Conservation (phyloP, 2,113 vertebrate species). For the Bubo scandiacus region DNA sequence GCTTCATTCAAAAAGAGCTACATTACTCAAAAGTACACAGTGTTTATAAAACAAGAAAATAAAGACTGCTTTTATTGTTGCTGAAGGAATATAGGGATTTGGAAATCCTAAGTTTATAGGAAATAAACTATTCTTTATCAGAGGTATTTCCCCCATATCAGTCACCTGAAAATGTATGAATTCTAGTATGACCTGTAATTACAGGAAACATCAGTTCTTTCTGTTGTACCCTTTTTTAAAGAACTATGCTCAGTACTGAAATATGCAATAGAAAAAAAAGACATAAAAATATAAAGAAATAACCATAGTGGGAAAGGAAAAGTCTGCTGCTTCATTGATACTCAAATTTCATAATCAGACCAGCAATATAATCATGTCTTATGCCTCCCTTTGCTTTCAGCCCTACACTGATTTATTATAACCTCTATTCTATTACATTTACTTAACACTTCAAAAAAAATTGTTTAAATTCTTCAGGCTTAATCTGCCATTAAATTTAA, state of each 20-base stretch:
- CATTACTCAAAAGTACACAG: background rate
- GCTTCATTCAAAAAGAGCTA: background rate
- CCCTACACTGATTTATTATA: background rate
- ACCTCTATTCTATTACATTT: background rate
- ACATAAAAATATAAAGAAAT: background rate
- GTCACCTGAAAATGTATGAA: background rate
- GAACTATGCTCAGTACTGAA: background rate
- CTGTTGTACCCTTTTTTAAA: rapidly evolving
- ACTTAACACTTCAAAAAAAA: background rate
- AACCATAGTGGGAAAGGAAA: background rate
- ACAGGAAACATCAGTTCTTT: background rate
- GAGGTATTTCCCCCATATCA: background rate
- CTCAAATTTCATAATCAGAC: background rate
- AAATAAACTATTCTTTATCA: background rate
- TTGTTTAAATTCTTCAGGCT: background rate
- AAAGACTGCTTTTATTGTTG: background rate
- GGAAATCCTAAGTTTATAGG: background rate
- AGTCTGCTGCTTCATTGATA: background rate
- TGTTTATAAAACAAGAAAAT: background rate
- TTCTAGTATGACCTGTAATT: background rate
- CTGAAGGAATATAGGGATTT: background rate
- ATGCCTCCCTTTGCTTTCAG: background rate
- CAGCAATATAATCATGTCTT: background rate
- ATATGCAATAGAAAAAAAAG: background rate
- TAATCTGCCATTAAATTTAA: background rate